Evolutionary conservation across 2,888 invertebrate species (phyloP), one percentile per base, ranked within the genome.

Genomic region (Ormyrus pomaceus): DNA sequence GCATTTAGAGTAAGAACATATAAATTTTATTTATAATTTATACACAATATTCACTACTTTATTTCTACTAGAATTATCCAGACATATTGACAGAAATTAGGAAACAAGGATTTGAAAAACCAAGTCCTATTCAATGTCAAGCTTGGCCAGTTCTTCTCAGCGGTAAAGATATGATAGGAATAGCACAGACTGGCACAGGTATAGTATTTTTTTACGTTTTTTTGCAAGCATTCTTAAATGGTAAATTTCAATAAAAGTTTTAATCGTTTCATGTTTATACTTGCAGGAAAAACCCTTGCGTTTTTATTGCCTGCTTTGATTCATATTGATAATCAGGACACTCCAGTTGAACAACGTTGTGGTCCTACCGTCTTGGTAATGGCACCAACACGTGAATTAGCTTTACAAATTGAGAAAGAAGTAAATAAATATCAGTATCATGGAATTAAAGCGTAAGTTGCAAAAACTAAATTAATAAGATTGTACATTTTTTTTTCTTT

Each of bases 81-180:
- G 97, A 96, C 86, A 95, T 99, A 74, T 88, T 98, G 83, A 91
- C 91, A 0, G 96, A 97, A 92, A 95, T 99, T 66, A 89, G 92
- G 69, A 96, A 96, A 84, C 96, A 96, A 85, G 95, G 94, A 0
- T 99, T 98, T 88, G 90, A 90, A 46, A 93, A 93, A 81, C 99
- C 98, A 0, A 96, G 97, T 0, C 98, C 98, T 0, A 98, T 99
- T 86, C 97, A 99, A 91, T 92, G 95, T 80, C 98, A 98, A 91
- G 96, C 97, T 0, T 99, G 99, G 99, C 99, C 99, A 0, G 93
- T 99, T 81, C 92, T 99, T 0, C 91, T 99, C 61, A 94, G 94
- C 86, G 99, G 99, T 0, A 94, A 95, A 87, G 99, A 99, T 91
- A 91, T 99, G 89, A 98, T 99, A 89, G 99, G 99, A 8, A 98